Percentiles rank a stretch among this genome's conserved stretches.
Evolutionary conservation across 2,888 invertebrate genomes (phyloP).

Genomic region (Glomeris marginata): DNA sequence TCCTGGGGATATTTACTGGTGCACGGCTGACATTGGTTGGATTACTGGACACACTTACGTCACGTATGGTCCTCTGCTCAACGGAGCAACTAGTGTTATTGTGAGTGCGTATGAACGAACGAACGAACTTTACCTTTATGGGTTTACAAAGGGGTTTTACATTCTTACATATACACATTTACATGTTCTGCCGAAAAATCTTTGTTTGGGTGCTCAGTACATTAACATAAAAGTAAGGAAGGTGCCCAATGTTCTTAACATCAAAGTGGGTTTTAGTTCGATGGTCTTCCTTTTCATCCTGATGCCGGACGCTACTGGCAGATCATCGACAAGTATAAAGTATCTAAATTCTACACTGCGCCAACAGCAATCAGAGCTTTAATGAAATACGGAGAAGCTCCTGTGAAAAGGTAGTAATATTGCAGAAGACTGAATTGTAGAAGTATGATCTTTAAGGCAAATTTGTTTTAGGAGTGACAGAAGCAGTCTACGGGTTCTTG

Average conservation of each 20-base stretch:
- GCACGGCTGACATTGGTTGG: conserved; percentile 78
- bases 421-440: neutral
- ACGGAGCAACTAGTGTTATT: conserved; percentile 84
- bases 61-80: conserved; percentile 86
- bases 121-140: too few relatives aligned
- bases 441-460: neutral
- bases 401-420: conserved; percentile 47
- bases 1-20: conserved; percentile 46
- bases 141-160: too few relatives aligned
- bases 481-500: conserved; percentile 58
- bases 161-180: too few relatives aligned
- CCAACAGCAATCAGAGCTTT: conserved; percentile 93
- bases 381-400: conserved; percentile 82
- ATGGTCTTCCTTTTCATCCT: conserved; percentile 94
- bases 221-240: too few relatives aligned
- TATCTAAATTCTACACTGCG: conserved; percentile 94
- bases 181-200: too few relatives aligned
- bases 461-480: conserved; percentile 45
- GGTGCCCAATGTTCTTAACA: too few relatives aligned
- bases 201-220: too few relatives aligned
- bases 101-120: conserved; percentile 34
- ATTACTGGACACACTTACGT: conserved; percentile 87
- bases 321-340: conserved; percentile 81
- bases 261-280: conserved; percentile 63
- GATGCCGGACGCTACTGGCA: conserved; percentile 77